A percentile compares a stretch with the other conserved stretches of the same genome.
Evolutionary conservation across 1,140 invertebrate genomes (phyloP).

Genomic region (Episyrphus balteatus): DNA sequence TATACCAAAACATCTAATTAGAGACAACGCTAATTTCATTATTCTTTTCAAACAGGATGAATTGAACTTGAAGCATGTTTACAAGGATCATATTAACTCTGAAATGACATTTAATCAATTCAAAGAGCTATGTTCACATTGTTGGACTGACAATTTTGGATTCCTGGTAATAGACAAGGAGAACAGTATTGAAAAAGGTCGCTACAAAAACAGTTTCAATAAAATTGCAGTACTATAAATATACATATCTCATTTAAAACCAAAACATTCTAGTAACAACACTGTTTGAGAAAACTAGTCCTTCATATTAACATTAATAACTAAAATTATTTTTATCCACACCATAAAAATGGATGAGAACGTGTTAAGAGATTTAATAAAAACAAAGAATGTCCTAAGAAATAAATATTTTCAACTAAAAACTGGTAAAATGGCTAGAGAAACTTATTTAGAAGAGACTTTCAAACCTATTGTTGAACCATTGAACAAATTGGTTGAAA

Average conservation of each 20-base stretch:
- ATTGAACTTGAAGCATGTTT: conserved; percentile 36
- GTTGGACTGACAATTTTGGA: conserved; percentile 23
- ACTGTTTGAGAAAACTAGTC: no score
- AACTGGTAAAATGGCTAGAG: no score
- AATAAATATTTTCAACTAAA: no score
- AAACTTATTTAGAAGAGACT: conserved; percentile 2
- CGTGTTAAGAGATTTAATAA: no score
- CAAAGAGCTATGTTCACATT: conserved; percentile 21
- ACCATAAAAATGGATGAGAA: no score
- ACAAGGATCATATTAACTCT: conserved; percentile 31
- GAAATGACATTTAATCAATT: conserved; percentile 31
- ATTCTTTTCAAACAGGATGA: conserved; percentile 37
- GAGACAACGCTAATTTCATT: conserved; percentile 36
- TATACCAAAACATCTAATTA: conserved; percentile 36
- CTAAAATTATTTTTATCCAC: no score
- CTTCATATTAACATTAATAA: no score
- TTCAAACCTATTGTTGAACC: conserved; percentile 9
- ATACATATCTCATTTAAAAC: no score
- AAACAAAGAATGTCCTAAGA: no score
- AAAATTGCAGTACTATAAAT: no score
- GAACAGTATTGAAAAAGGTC: conserved; percentile 14
- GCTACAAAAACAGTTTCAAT: conserved; percentile 20
- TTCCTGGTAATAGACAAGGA: conserved; percentile 29
- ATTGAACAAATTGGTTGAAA: no score
- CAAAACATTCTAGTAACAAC: no score